Evolutionary conservation across 2,888 invertebrate genomes (phyloP).

Genomic region (Deroplatys truncata): DNA sequence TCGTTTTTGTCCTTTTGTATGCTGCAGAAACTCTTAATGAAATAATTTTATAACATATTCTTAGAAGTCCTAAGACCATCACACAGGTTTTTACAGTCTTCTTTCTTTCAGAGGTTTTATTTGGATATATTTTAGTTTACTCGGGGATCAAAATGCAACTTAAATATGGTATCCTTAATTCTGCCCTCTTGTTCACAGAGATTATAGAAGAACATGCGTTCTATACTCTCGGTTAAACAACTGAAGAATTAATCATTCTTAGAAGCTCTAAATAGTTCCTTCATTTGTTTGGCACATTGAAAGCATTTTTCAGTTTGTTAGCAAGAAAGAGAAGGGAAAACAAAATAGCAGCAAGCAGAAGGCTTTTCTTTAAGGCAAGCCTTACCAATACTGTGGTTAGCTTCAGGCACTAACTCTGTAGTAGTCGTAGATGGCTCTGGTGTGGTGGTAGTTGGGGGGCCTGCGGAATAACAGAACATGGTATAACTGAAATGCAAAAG

Average conservation of each 20-base stretch:
- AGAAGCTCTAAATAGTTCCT: background rate
- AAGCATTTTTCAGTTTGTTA: background rate
- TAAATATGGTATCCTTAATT: background rate
- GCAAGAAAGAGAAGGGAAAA: background rate
- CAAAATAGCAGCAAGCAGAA: background rate
- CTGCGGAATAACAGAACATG: conserved; percentile 25
- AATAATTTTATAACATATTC: no score
- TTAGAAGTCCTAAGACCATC: no score
- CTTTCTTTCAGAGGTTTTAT: no score
- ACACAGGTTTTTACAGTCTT: no score
- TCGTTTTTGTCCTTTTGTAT: no score
- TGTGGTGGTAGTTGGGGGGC: conserved; percentile 25
- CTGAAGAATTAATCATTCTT: background rate
- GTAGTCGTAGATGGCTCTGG: conserved; percentile 18
- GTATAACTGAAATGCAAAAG: background rate
- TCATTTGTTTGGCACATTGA: background rate
- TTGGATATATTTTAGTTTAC: no score
- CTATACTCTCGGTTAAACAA: background rate
- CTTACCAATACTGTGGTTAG: background rate
- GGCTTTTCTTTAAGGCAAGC: background rate
- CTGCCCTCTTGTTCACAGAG: background rate
- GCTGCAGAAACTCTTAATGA: no score
- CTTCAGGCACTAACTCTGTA: background rate
- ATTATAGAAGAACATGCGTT: background rate
- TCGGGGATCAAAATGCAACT: no score